Evolutionary conservation across 2,888 invertebrate species (phyloP).

Genomic region (Eustalomyia histrio): DNA sequence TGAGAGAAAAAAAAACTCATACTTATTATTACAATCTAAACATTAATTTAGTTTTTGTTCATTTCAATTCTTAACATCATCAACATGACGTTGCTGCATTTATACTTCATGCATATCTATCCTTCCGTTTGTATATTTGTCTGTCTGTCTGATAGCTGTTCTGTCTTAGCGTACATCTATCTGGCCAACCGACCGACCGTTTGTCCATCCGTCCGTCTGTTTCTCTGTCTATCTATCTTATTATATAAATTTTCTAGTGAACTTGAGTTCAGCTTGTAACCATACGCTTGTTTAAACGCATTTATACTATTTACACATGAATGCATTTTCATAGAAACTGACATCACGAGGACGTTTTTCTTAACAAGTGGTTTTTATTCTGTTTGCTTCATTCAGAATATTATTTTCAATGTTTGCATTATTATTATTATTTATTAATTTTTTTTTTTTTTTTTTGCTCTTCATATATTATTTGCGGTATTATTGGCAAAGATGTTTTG

Average conservation of each 20-base stretch:
- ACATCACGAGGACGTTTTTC: conserved; percentile 64
- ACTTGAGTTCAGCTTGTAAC: conserved; percentile 61
- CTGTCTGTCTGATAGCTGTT: neutral
- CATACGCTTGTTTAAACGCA: conserved; percentile 64
- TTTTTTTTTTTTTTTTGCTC: too few species aligned
- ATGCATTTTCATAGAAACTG: conserved; percentile 62
- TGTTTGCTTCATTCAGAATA: conserved; percentile 58
- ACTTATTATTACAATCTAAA: conserved; percentile 32
- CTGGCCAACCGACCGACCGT: neutral
- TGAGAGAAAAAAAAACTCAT: neutral
- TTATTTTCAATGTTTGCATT: conserved; percentile 43
- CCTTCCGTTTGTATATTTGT: conserved; percentile 54
- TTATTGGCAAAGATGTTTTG: conserved; percentile 14
- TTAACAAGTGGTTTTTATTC: conserved; percentile 53
- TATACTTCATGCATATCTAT: conserved; percentile 31
- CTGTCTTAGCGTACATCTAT: neutral
- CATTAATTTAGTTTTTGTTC: conserved; percentile 42
- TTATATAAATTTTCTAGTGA: conserved; percentile 44
- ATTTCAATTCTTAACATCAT: conserved; percentile 48
- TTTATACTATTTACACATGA: conserved; percentile 62
- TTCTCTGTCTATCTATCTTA: conserved; percentile 46
- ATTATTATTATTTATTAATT: too few species aligned
- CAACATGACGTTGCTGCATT: conserved; percentile 55
- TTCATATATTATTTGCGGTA: conserved; percentile 43
- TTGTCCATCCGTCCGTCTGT: conserved; percentile 22